Evolutionary conservation across 2,888 invertebrate genomes (phyloP).

Genomic region (Frankliniella fusca): DNA sequence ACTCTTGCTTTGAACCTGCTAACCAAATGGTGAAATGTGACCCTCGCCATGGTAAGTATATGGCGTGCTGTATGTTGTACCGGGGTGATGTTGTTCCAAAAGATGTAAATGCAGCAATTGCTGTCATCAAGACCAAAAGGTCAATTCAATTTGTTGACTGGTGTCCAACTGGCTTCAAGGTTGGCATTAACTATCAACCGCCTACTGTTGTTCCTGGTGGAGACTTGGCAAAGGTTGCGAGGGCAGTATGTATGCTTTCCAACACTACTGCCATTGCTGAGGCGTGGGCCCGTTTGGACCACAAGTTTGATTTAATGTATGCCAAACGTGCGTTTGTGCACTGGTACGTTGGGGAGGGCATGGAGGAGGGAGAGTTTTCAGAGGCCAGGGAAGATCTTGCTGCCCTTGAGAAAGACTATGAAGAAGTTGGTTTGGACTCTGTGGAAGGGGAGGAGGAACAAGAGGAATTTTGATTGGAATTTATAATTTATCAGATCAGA

Average conservation of each 20-base stretch:
- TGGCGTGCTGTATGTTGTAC: slow-evolving; percentile 53
- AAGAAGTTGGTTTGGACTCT: slow-evolving; percentile 32
- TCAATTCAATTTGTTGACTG: slow-evolving; percentile 86
- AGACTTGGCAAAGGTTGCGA: slow-evolving; percentile 51
- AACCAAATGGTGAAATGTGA: slow-evolving; percentile 53
- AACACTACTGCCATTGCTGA: slow-evolving; percentile 81
- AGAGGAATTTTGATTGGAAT: slow-evolving; percentile 47
- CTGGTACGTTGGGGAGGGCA: slow-evolving; percentile 74
- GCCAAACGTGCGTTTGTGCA: slow-evolving; percentile 96
- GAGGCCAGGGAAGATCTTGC: slow-evolving; percentile 49
- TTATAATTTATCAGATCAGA: no score
- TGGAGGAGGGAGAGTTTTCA: slow-evolving; percentile 51
- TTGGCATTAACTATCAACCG: slow-evolving; percentile 66
- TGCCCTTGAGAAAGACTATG: slow-evolving; percentile 46
- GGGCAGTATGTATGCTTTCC: slow-evolving; percentile 69
- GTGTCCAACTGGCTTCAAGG: slow-evolving; percentile 91
- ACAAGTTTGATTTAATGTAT: slow-evolving; percentile 95
- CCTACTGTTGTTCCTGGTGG: slow-evolving; percentile 59
- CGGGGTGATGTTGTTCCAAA: slow-evolving; percentile 87
- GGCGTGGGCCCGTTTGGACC: slow-evolving; percentile 94
- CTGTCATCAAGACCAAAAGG: slow-evolving; percentile 69
- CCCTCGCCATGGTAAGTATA: slow-evolving; percentile 48
- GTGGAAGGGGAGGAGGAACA: slow-evolving; percentile 74
- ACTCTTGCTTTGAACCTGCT: slow-evolving; percentile 56
- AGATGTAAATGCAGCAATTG: slow-evolving; percentile 81